Base-by-base conservation (phyloP, 2,797 vertebrate species). In the Astyanax mexicanus region DNA sequence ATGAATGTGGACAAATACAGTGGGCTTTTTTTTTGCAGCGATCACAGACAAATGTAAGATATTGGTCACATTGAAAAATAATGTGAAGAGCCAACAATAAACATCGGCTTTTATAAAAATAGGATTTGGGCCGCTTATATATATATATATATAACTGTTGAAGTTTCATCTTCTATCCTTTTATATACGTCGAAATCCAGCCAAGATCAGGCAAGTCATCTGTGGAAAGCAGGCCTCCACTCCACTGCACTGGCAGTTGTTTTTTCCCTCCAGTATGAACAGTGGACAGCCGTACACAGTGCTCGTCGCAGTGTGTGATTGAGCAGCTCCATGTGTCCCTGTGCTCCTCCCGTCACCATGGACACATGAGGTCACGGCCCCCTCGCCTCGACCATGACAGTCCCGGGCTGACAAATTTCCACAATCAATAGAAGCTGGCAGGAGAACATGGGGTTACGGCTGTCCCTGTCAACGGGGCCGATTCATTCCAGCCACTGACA, bases 361-460 rank as follows among this genome's bases (percentile, higher is more conserved):
- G 69, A 72, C 52, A 67, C 87, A 84, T 0, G 65, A 83, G 84
- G 85, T 91, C 92, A 91, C 88, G 86, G 88, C 89, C 84, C 86
- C 90, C 89, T 91, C 90, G 58, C 66, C 60, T 69, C 44, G 58
- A 45, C 73, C 52, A 21, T 75, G 74, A 78, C 75, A 85, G 85
- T 78, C 83, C 84, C 54, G 90, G 86, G 75, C 55, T 91, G 92
- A 94, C 90, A 93, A 91, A 93, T 92, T 87, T 86, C 61, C 77
- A 45, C 86, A 88, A 91, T 92, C 88, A 92, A 92, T 88, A 84
- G 85, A 84, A 88, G 92, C 92, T 92, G 93, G 91, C 91, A 91
- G 88, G 84, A 87, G 88, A 91, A 87, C 88, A 87, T 0, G 74
- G 83, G 85, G 84, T 91, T 92, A 92, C 89, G 88, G 85, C 89